phyloP scores from a whole-genome alignment of 2,888 invertebrate genomes.

The Hypena proboscidalis region DNA sequence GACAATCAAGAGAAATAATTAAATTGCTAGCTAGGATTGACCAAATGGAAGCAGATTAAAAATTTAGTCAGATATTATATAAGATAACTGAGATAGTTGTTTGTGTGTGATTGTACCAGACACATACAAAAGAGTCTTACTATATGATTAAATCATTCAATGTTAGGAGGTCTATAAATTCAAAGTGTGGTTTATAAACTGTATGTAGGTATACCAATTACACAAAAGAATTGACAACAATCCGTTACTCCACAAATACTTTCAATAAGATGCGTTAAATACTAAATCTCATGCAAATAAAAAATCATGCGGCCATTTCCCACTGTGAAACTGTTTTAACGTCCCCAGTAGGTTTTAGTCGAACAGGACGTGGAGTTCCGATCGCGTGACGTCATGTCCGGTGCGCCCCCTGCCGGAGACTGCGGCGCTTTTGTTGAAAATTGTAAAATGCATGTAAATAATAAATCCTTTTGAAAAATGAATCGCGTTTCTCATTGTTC shows the following conservation, averaged over 20 bases:
- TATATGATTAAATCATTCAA: no score
- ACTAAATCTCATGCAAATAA: constrained; percentile 4
- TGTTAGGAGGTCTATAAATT: no score
- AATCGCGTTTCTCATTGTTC: constrained; percentile 11
- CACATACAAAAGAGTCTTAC: no score
- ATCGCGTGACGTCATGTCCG: constrained; percentile 48
- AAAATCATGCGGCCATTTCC: constrained; percentile 24
- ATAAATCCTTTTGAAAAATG: constrained; percentile 40
- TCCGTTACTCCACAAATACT: no score
- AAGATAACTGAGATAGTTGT: no score
- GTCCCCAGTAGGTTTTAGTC: constrained; percentile 31
- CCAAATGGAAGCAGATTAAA: not conserved
- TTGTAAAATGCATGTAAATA: constrained; percentile 50
- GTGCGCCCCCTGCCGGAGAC: constrained; percentile 27
- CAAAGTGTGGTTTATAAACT: no score
- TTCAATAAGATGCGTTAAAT: constrained; percentile 1
- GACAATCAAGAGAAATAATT: constrained; percentile 1
- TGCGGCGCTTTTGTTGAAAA: constrained; percentile 43
- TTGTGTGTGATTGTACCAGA: no score
- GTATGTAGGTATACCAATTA: no score
- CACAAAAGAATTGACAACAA: no score
- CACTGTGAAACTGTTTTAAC: constrained; percentile 30
- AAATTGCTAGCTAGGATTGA: not conserved
- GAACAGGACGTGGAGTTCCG: constrained; percentile 45
- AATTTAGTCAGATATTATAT: no score